Conservation (phyloP, 2,797 vertebrate genomes). For the Sebastes paucispinis region DNA sequence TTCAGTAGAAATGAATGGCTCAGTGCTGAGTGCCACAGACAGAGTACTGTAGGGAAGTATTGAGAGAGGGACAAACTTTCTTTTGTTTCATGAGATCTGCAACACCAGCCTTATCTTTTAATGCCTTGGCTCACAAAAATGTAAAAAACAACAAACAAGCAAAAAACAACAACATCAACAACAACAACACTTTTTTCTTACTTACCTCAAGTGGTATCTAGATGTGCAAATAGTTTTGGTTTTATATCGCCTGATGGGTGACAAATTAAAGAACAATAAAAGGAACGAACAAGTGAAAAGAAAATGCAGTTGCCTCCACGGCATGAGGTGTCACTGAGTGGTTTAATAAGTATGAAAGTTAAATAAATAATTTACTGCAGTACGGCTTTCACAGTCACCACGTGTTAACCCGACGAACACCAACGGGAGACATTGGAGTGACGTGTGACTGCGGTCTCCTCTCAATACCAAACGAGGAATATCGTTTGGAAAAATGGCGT, state of each 20-base stretch:
- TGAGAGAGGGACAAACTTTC: neutral
- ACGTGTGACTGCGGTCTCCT: neutral
- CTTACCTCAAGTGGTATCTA: neutral
- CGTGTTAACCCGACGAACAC: neutral
- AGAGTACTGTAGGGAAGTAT: too few species aligned
- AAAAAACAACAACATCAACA: neutral
- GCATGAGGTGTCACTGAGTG: neutral
- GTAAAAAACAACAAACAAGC: neutral
- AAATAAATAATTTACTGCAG: neutral
- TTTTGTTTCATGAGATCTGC: neutral
- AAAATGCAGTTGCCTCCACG: neutral
- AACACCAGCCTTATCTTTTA: too few species aligned
- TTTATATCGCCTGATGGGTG: neutral
- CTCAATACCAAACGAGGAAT: neutral
- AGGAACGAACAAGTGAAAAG: neutral
- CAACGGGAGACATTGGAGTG: neutral
- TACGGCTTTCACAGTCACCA: neutral
- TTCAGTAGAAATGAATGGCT: neutral
- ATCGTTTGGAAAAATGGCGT: neutral
- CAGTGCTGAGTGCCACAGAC: neutral
- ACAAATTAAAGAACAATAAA: neutral
- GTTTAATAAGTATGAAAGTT: neutral
- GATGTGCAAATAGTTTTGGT: neutral
- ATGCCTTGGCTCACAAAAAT: neutral
- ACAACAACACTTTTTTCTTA: neutral